phyloP scores from a whole-genome alignment of 1,140 invertebrate species.

The Lanistes nyassanus region DNA sequence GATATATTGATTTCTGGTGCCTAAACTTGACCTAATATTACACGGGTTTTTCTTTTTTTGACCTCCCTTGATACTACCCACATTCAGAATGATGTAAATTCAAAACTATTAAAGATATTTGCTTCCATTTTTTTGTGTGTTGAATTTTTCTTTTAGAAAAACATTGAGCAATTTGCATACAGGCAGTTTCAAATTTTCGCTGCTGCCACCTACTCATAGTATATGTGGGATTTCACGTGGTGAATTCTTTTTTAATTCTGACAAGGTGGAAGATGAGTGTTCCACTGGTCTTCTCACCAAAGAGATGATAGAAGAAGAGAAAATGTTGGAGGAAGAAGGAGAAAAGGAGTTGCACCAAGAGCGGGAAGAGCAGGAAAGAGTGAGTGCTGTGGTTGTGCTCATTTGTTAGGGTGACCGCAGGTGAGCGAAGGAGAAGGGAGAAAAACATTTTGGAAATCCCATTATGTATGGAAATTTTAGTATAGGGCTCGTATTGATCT shows the following conservation, averaged over 20 bases:
- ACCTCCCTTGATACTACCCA: no score
- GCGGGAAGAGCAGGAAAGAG: slow-evolving; percentile 34
- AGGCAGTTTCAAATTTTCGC: not conserved
- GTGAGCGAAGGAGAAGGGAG: no score
- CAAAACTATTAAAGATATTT: no score
- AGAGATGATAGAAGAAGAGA: slow-evolving; percentile 43
- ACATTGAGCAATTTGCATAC: not conserved
- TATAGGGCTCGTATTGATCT: no score
- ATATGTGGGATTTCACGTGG: not conserved
- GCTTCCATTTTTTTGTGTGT: not conserved
- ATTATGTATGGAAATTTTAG: no score
- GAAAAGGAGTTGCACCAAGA: slow-evolving; percentile 31
- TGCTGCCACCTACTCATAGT: not conserved
- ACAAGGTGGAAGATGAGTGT: not conserved
- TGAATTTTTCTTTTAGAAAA: not conserved
- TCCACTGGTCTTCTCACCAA: slow-evolving; percentile 20
- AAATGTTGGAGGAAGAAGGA: slow-evolving; percentile 27
- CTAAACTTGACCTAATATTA: no score
- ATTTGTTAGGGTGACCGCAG: no score
- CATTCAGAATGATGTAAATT: no score
- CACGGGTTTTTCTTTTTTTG: no score
- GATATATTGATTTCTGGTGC: no score
- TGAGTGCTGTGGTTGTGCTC: slow-evolving; percentile 19
- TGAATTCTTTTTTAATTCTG: not conserved
- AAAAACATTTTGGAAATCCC: no score